phyloP scores from a whole-genome alignment of 2,797 vertebrate species.

The Malacoctenus gilli region DNA sequence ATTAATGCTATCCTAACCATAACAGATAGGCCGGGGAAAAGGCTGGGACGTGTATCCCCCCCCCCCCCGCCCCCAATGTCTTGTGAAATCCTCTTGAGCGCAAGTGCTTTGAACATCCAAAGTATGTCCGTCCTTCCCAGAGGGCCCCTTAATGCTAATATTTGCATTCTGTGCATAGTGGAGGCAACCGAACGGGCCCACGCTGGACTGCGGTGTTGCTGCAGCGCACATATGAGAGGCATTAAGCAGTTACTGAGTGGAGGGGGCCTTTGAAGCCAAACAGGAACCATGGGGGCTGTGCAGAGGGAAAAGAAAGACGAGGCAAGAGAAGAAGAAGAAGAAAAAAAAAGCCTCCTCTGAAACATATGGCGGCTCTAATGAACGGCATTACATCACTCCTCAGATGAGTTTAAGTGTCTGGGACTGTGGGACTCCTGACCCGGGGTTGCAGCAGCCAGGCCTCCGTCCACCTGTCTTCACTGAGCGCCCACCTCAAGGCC shows the following conservation, averaged over 20 bases:
- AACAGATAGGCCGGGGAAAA: slow-evolving; percentile 7
- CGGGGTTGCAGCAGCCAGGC: slow-evolving; percentile 7
- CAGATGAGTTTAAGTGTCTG: slow-evolving; percentile 60
- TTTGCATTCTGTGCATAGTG: slow-evolving; percentile 75
- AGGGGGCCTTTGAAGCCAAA: slow-evolving; percentile 69
- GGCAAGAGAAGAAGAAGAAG: no score
- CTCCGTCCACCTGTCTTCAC: slow-evolving; percentile 18
- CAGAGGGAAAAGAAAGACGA: slow-evolving; percentile 21
- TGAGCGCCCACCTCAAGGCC: slow-evolving; percentile 14
- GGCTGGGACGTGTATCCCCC: slow-evolving; percentile 15
- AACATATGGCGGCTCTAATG: slow-evolving; percentile 69
- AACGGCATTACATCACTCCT: slow-evolving; percentile 72
- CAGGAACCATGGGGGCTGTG: slow-evolving; percentile 44
- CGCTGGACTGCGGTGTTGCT: slow-evolving; percentile 40
- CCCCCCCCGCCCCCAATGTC: no score
- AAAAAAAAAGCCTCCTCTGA: slow-evolving; percentile 19
- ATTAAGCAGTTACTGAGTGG: slow-evolving; percentile 70
- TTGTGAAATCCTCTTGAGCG: slow-evolving; percentile 26
- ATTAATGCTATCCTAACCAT: slow-evolving; percentile 1
- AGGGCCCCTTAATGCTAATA: slow-evolving; percentile 74
- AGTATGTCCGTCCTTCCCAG: slow-evolving; percentile 35
- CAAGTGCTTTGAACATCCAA: slow-evolving; percentile 37
- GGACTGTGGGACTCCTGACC: slow-evolving; percentile 36
- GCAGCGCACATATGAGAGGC: slow-evolving; percentile 72
- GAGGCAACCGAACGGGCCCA: slow-evolving; percentile 51